Conservation (phyloP, 2,888 invertebrate species). For the Parnassius smintheus region DNA sequence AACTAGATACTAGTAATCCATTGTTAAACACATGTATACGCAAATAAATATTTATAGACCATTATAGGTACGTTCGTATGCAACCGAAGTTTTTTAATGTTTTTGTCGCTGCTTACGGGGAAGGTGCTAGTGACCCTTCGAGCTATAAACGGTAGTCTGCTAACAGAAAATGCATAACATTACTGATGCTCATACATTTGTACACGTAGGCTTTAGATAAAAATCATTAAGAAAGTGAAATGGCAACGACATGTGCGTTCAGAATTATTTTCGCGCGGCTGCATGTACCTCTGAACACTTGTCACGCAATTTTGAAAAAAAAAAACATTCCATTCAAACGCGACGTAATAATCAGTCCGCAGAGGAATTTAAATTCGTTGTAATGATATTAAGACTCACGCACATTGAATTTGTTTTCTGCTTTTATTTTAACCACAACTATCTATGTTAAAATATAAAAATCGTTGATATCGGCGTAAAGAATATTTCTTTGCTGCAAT, state of each 20-base stretch:
- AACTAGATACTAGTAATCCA: constrained; percentile 59
- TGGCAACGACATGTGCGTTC: constrained; percentile 33
- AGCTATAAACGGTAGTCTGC: constrained; percentile 20
- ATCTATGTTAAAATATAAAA: background rate
- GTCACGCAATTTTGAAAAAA: constrained; percentile 53
- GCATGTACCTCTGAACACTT: constrained; percentile 44
- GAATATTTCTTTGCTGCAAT: background rate
- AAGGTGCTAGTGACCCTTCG: constrained; percentile 23
- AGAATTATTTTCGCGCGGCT: constrained; percentile 45
- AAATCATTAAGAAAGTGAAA: constrained; percentile 57
- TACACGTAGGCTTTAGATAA: constrained; percentile 46
- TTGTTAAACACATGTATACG: constrained; percentile 58
- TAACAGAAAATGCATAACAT: constrained; percentile 28
- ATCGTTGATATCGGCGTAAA: background rate
- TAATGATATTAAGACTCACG: background rate
- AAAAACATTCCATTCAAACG: no score
- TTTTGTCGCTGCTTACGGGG: constrained; percentile 40
- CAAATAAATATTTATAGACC: constrained; percentile 64
- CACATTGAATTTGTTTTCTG: background rate
- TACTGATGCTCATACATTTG: constrained; percentile 29
- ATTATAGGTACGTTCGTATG: constrained; percentile 44
- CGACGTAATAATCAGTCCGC: constrained; percentile 30
- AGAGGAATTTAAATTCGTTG: constrained; percentile 34
- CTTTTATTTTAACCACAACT: background rate
- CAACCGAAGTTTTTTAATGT: constrained; percentile 47